Conservation (phyloP, 1,140 invertebrate genomes). For the Apis dorsata region DNA sequence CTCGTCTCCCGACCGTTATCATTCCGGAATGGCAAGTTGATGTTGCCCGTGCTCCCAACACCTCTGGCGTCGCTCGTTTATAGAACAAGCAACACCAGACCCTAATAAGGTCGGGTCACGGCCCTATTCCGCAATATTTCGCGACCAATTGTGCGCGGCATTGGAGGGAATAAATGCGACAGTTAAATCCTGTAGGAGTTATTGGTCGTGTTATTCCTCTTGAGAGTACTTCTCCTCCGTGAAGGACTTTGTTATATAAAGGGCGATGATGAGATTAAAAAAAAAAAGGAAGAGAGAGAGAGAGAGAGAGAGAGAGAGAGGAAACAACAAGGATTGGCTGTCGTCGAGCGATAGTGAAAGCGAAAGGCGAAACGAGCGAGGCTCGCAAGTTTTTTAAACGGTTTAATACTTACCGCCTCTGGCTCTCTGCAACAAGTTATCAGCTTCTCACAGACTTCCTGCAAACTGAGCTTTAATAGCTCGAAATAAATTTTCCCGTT, state of each 20-base stretch:
- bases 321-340: not conserved
- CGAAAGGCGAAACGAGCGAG: not conserved
- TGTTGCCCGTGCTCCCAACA: constrained; percentile 52
- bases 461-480: not conserved
- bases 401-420: not conserved
- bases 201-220: constrained; percentile 58
- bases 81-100: constrained; percentile 42
- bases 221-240: not conserved
- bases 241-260: not conserved
- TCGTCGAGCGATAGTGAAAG: not conserved
- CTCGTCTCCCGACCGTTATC: constrained; percentile 32
- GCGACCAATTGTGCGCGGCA: constrained; percentile 68
- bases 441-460: not conserved
- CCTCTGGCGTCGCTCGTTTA: constrained; percentile 20
- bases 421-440: constrained; percentile 28
- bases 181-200: constrained; percentile 69
- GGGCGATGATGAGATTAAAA: not conserved
- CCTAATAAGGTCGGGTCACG: constrained; percentile 72
- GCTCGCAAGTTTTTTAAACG: constrained; percentile 7
- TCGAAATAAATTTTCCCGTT: not conserved
- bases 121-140: constrained; percentile 70
- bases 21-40: constrained; percentile 44
- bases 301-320: not conserved
- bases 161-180: constrained; percentile 69
- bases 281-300: not conserved